Evolutionary conservation across 2,113 vertebrate species (phyloP), one percentile per base, ranked within the genome.

Genomic region (Cryptoleucopteryx plumbea): DNA sequence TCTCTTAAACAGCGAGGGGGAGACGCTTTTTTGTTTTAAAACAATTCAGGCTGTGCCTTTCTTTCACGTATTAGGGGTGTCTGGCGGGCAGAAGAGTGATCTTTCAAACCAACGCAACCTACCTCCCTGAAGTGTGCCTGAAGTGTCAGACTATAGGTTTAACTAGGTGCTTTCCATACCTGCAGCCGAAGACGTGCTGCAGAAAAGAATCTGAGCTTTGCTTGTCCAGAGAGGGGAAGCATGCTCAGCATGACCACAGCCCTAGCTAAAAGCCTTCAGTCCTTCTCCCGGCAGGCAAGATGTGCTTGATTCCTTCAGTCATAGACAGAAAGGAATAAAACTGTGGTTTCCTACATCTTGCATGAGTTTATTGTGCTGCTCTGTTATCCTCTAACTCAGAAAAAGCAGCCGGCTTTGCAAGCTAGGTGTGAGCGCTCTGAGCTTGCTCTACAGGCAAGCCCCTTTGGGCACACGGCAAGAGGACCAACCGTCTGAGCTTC

Each of bases 1-100:
- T 45, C 31, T n/a, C 42, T 72, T 50, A 40, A 72, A 42, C 9
- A 47, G 6, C 0, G 0, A 72, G 22, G 9, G 7, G 2, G 21
- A 17, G 14, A 59, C 7, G 13, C 2, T 25, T 36, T 74, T 63
- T 22, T 42, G 11, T 22, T 68, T 61, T 55, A 34, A 58, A 95
- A 20, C 19, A 61, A 31, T 43, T 43, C 63, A 66, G 21, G 23
- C 19, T 81, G 11, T 40, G 20, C 20, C 42, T 61, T 81, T 62
- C 59, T 48, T 74, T 71, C 32, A 16, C 3, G 2, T 17, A 6
- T 56, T 81, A 42, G 12, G 9, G 34, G 9, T 29, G 27, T 42
- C 81, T 77, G 34, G 5, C 1, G 0, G 7, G 23, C 22, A 86
- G 62, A 94, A 52, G 26, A 59, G 17, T 27, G 8, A 18, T n/a